A percentile compares a stretch with the other conserved stretches of the same genome.
phyloP scores from a whole-genome alignment of 2,113 vertebrate species.

The Notarius quadriscutis region DNA sequence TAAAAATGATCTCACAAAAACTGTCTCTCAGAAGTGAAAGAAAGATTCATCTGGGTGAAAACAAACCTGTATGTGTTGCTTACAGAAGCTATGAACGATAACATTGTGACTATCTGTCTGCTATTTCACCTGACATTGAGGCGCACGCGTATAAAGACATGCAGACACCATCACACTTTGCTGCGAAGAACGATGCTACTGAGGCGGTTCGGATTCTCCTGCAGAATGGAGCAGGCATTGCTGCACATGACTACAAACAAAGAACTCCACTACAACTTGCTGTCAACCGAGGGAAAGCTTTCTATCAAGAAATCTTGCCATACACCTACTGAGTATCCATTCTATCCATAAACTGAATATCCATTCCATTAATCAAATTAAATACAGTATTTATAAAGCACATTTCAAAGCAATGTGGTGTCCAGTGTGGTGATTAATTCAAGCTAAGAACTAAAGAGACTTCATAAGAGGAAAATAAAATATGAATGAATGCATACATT shows the following conservation, averaged over 20 bases:
- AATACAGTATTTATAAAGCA: background rate
- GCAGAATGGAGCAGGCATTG: conserved; percentile 59
- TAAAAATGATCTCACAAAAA: background rate
- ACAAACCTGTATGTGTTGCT: background rate
- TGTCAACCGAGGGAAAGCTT: conserved; percentile 61
- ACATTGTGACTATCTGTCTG: background rate
- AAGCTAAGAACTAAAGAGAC: background rate
- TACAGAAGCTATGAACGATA: background rate
- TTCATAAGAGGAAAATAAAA: background rate
- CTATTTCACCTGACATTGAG: conserved; percentile 58
- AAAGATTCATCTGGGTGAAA: background rate
- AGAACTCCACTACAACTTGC: conserved; percentile 70
- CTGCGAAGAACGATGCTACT: conserved; percentile 66
- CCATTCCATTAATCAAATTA: background rate
- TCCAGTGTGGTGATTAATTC: background rate
- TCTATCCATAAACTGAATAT: background rate
- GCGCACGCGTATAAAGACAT: conserved; percentile 55
- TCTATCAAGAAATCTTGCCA: background rate
- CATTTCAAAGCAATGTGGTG: background rate
- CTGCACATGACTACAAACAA: conserved; percentile 62
- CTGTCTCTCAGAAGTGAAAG: background rate
- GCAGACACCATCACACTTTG: conserved; percentile 70
- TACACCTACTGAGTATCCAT: background rate
- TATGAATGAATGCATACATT: background rate
- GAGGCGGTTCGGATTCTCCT: conserved; percentile 59